phyloP scores from a whole-genome alignment of 2,113 vertebrate genomes.

The Manacus vitellinus region DNA sequence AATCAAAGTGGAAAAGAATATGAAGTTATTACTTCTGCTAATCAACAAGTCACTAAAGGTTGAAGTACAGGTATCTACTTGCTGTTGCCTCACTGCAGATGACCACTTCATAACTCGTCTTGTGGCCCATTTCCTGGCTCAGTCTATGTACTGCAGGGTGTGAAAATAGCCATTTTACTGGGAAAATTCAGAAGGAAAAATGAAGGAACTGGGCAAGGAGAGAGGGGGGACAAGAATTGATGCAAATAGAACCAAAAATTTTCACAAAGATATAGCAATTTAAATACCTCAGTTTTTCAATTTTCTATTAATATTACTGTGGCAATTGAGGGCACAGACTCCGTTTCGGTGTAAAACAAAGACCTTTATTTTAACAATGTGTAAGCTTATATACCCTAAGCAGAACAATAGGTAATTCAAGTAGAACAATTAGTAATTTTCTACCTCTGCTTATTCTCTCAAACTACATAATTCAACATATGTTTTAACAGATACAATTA shows the following conservation, averaged over 20 bases:
- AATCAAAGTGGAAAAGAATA: background rate
- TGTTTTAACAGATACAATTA: no score
- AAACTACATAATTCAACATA: no score
- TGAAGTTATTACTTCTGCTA: background rate
- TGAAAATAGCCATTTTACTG: background rate
- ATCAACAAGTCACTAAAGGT: background rate
- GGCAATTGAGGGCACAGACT: no score
- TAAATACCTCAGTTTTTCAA: background rate
- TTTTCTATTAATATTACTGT: background rate
- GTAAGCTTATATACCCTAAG: no score
- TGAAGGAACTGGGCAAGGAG: background rate
- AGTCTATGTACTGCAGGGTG: background rate
- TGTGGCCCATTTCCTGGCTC: background rate
- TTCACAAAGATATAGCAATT: background rate
- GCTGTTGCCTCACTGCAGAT: background rate
- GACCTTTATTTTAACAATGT: no score
- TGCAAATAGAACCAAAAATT: background rate
- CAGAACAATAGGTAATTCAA: no score
- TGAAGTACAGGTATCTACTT: background rate
- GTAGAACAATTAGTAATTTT: no score
- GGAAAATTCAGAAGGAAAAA: background rate
- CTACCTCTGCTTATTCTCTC: no score
- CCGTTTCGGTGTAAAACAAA: no score
- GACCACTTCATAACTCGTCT: background rate
- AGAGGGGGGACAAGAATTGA: rapidly evolving